Base-by-base conservation (phyloP, 2,797 vertebrate genomes). In the Oceanodroma leucorhoa region DNA sequence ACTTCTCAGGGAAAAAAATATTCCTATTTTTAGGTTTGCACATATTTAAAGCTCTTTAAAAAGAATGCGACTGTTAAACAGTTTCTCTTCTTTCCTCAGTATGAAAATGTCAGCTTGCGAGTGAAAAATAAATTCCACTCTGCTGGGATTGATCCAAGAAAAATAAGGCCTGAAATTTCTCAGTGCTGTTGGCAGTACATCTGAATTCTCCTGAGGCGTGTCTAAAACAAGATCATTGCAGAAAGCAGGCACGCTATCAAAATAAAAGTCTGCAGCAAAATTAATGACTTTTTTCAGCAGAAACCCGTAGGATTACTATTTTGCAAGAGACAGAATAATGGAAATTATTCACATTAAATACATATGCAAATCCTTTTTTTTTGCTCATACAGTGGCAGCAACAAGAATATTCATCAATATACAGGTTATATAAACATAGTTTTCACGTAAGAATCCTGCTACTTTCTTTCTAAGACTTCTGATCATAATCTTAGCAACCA, bases 41-140 rank as follows among this genome's bases (percentile, higher is more conserved):
- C 67, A 71, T 83, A 97, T 95, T 96, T 95, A 92, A 95, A 95
- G 77, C 81, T 71, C 83, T 89, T 90, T 67, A 54, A 79, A 83
- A 91, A 94, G 78, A 94, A 77, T 1, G 41, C 24, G n/a, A 76
- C 87, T 48, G 58, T 91, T 92, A 57, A 90, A 93, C 67, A 78
- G 93, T 71, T 95, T 80, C 69, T 83, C 76, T 72, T 41, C 64
- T 96, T 95, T 50, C 80, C 67, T 90, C 94, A 19, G 67, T 36
- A 96, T 5, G 40, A 97, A 87, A 94, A 94, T 95, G 67, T 97
- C 85, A 89, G 94, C 96, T 96, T 76, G 83, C 84, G 87, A 97
- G 90, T 95, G 96, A 97, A 97, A 97, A 97, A 97, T 89, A 97
- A 97, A 97, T 97, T 98, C 95, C 95, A 94, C 90, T 97, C 89